Percentiles rank a stretch among this genome's conserved stretches.
These are phyloP conservation scores for Calliphora vomitoria DNA, from an alignment of 2,888 invertebrate genomes.

Conservation along the genomic window DNA sequence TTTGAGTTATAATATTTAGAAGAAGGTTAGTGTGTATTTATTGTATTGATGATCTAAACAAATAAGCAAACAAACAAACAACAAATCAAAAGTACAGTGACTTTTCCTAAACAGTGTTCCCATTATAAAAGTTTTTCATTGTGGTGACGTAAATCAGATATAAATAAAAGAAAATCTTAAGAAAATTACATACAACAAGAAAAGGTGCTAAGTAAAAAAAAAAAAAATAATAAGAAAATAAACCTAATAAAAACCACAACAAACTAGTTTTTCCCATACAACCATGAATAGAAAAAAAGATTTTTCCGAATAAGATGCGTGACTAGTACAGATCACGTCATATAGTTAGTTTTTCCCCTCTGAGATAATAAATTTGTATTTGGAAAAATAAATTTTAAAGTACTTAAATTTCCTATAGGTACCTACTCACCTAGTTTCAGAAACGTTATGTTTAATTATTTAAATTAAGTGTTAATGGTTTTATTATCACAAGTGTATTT, in stretches of 20 bases:
- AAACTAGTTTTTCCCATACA: constrained; percentile 45
- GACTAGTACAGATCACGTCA: constrained; percentile 49
- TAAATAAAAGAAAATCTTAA: background rate
- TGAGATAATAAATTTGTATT: background rate
- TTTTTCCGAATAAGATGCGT: constrained; percentile 5
- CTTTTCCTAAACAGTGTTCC: constrained; percentile 17
- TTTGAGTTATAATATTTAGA: constrained; percentile 4
- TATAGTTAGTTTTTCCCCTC: constrained; percentile 4
- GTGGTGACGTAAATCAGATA: constrained; percentile 37
- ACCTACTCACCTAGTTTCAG: background rate
- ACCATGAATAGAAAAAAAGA: background rate
- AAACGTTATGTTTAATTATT: background rate
- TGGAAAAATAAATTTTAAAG: background rate
- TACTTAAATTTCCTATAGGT: background rate
- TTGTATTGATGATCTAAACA: constrained; percentile 41
- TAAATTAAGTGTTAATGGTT: constrained; percentile 54
- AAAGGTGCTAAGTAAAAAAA: constrained; percentile 23
- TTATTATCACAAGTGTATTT: constrained; percentile 47
- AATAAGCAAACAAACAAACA: constrained; percentile 30
- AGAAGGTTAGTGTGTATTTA: constrained; percentile 52
- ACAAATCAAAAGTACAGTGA: constrained; percentile 43
- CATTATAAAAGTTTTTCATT: constrained; percentile 11
- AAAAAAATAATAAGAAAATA: background rate
- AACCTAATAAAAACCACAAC: background rate
- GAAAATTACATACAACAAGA: constrained; percentile 39